Evolutionary conservation across 2,888 invertebrate genomes (phyloP).

Genomic region (Pheosia gnoma): DNA sequence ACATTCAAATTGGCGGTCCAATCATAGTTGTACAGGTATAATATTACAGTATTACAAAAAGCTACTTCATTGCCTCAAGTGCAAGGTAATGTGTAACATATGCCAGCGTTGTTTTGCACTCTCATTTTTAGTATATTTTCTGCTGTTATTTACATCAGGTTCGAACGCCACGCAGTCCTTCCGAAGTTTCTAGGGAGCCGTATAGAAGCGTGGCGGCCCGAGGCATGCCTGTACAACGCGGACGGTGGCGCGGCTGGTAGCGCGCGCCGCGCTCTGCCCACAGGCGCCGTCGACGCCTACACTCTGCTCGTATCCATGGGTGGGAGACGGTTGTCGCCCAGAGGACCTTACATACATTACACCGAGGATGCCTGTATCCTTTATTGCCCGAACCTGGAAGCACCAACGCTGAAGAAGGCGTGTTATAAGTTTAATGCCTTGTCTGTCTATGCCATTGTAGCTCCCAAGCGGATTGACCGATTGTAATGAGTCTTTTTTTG

Average conservation of each 20-base stretch:
- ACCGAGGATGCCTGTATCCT: constrained; percentile 98
- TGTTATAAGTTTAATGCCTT: no score
- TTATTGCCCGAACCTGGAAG: constrained; percentile 26
- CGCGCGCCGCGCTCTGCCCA: constrained; percentile 92
- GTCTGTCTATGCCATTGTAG: no score
- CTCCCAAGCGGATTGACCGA: no score
- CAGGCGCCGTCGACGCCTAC: constrained; percentile 91
- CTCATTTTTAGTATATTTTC: no score
- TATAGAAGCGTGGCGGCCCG: constrained; percentile 93
- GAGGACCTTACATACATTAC: constrained; percentile 91
- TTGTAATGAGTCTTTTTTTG: no score
- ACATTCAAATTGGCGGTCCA: no score
- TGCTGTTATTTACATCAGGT: constrained; percentile 76
- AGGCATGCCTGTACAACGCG: constrained; percentile 96
- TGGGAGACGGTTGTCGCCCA: constrained; percentile 90
- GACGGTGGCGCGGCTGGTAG: constrained; percentile 94
- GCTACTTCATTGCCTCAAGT: no score
- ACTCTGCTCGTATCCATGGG: constrained; percentile 95
- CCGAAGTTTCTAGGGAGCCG: constrained; percentile 95
- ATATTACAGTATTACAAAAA: no score
- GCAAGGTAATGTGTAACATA: no score
- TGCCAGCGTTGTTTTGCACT: no score
- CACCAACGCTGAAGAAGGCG: no score
- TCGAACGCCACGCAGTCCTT: constrained; percentile 97
- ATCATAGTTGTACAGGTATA: no score